A percentile compares a stretch with the other conserved stretches of the same genome.
phyloP scores from a whole-genome alignment of 2,888 invertebrate genomes.

The Nemoura dubitans region DNA sequence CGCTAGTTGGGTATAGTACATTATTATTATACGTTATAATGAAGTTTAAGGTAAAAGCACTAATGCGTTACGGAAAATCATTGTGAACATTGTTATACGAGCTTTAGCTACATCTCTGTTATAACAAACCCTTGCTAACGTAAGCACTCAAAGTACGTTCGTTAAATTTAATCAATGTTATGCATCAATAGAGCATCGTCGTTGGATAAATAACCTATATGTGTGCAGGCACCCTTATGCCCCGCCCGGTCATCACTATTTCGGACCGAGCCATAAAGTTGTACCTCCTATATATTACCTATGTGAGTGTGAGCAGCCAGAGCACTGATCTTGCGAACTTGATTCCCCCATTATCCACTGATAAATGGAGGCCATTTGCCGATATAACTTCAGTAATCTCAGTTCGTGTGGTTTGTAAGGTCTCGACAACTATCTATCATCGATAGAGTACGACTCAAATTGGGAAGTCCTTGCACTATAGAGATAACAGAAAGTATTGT shows the following conservation, averaged over 20 bases:
- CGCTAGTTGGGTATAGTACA: background rate
- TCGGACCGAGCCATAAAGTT: background rate
- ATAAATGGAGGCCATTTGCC: background rate
- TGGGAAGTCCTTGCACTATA: too few species aligned
- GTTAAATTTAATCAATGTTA: background rate
- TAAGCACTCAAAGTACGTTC: background rate
- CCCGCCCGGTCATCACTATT: background rate
- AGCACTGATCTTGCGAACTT: background rate
- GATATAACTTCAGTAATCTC: background rate
- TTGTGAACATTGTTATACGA: background rate
- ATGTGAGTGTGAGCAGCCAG: too few species aligned
- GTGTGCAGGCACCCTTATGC: background rate
- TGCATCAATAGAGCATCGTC: background rate
- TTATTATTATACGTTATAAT: background rate
- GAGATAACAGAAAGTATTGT: too few species aligned
- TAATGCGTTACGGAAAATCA: background rate
- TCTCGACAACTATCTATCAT: background rate
- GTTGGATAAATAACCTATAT: too few species aligned
- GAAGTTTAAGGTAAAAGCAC: too few species aligned
- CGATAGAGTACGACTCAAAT: too few species aligned
- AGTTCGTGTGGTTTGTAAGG: background rate
- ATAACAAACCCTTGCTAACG: background rate
- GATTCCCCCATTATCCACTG: background rate
- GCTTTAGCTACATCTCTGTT: background rate
- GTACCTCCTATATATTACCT: background rate